Evolutionary conservation across 2,797 vertebrate genomes (phyloP).

Genomic region (Forpus xanthops): DNA sequence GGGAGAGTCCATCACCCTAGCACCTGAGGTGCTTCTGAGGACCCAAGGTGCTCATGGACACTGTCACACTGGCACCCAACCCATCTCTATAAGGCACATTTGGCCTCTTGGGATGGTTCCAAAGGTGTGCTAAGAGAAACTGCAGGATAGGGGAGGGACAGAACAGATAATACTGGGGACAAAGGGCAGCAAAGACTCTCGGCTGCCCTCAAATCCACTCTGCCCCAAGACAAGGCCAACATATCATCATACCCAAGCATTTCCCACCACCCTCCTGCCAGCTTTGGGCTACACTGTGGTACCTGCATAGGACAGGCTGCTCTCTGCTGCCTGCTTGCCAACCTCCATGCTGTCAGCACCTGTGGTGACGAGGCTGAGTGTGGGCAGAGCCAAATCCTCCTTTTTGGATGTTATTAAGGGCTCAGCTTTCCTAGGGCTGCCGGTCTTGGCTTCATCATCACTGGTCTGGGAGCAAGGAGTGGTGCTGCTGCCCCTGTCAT

Average conservation of each 20-base stretch:
- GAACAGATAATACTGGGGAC: background rate
- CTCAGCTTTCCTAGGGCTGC: conserved; percentile 68
- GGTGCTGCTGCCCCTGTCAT: conserved; percentile 81
- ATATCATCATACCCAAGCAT: background rate
- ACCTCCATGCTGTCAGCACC: conserved; percentile 39
- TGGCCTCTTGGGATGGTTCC: background rate
- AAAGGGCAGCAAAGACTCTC: background rate
- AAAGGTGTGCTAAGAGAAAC: background rate
- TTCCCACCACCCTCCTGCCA: background rate
- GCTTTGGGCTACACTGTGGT: background rate
- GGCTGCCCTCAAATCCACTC: background rate
- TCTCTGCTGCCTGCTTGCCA: conserved; percentile 67
- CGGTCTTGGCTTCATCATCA: conserved; percentile 80
- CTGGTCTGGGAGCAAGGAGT: conserved; percentile 85
- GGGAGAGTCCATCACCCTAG: background rate
- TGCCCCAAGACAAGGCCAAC: background rate
- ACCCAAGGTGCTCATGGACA: background rate
- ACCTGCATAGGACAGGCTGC: conserved; percentile 79
- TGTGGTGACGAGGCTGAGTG: conserved; percentile 77
- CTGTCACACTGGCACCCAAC: background rate
- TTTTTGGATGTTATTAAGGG: conserved; percentile 60
- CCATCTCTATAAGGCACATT: background rate
- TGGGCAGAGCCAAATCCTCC: conserved; percentile 77
- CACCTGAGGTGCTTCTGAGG: background rate
- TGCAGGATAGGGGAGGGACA: background rate